Evolutionary conservation across 2,797 vertebrate species (phyloP).

Genomic region (Knipowitschia caucasica): DNA sequence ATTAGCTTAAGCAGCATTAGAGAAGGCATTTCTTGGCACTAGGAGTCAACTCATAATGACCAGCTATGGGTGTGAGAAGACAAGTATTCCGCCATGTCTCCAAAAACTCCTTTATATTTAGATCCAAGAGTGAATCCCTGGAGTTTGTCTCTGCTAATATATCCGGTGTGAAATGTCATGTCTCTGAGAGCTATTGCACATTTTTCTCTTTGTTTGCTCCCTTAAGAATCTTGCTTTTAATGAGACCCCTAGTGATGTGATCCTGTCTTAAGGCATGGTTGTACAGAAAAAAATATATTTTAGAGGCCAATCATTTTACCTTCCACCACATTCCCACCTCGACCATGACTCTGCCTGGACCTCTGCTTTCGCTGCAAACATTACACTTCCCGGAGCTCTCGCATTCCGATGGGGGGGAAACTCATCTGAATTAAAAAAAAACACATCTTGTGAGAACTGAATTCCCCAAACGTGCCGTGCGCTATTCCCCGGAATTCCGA

Average conservation of each 20-base stretch:
- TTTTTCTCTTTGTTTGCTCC: constrained; percentile 55
- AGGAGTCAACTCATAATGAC: constrained; percentile 34
- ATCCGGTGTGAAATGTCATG: constrained; percentile 30
- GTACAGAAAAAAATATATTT: constrained; percentile 27
- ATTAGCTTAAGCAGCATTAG: constrained; percentile 35
- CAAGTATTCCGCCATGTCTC: constrained; percentile 19
- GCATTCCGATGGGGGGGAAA: constrained; percentile 31
- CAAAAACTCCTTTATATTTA: constrained; percentile 17
- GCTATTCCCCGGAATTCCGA: constrained; percentile 62
- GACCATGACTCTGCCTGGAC: constrained; percentile 46
- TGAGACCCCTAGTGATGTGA: constrained; percentile 63
- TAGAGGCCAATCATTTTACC: constrained; percentile 59
- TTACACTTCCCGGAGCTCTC: constrained; percentile 38
- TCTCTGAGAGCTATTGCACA: constrained; percentile 9
- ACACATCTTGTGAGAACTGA: constrained; percentile 34
- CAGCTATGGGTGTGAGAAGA: constrained; percentile 15
- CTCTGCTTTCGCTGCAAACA: constrained; percentile 40
- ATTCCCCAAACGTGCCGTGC: constrained; percentile 55
- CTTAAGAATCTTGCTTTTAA: constrained; percentile 59
- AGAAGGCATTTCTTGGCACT: constrained; percentile 24
- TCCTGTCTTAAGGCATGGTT: constrained; percentile 36
- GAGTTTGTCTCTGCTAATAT: constrained; percentile 35
- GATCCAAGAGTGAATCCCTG: constrained; percentile 39
- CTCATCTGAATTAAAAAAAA: constrained; percentile 49
- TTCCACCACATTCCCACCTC: constrained; percentile 62